Percentiles rank a stretch among this genome's conserved stretches.
Conservation (phyloP, 2,113 vertebrate genomes). For the Prochilodus magdalenae region DNA sequence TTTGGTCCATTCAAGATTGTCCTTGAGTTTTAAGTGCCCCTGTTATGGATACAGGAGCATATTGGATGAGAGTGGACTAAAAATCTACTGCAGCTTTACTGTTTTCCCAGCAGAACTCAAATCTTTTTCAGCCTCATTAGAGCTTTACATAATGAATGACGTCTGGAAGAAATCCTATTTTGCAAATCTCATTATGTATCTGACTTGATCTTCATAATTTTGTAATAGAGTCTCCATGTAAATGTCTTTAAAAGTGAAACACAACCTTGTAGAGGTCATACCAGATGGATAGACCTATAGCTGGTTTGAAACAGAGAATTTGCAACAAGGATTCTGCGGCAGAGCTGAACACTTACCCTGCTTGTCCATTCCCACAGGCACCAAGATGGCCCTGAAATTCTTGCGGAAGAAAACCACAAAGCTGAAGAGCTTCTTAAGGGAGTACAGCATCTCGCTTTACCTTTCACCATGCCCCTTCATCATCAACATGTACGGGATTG, state of each 20-base stretch:
- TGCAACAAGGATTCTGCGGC: neutral
- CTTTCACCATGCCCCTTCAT: slow-evolving; percentile 82
- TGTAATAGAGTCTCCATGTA: neutral
- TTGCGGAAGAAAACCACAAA: slow-evolving; percentile 83
- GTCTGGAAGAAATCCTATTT: neutral
- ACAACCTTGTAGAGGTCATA: neutral
- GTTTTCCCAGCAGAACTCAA: neutral
- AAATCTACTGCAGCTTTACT: slow-evolving; percentile 1
- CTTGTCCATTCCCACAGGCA: slow-evolving; percentile 64
- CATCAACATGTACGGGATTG: slow-evolving; percentile 82
- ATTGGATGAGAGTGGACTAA: neutral
- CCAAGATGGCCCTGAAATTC: slow-evolving; percentile 84
- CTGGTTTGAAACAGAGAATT: neutral
- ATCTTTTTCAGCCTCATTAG: neutral
- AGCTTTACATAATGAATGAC: slow-evolving; percentile 39
- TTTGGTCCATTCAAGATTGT: neutral
- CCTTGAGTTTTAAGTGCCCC: neutral
- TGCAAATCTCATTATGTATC: neutral
- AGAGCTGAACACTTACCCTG: slow-evolving; percentile 5
- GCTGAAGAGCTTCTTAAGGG: slow-evolving; percentile 81
- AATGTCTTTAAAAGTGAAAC: neutral
- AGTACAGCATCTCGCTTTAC: slow-evolving; percentile 83
- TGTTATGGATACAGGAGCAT: neutral
- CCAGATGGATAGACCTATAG: neutral
- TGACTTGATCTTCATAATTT: neutral